Evolutionary conservation across 92 coral and sea anemone species (phyloP).

Genomic region (Muricea muricata): DNA sequence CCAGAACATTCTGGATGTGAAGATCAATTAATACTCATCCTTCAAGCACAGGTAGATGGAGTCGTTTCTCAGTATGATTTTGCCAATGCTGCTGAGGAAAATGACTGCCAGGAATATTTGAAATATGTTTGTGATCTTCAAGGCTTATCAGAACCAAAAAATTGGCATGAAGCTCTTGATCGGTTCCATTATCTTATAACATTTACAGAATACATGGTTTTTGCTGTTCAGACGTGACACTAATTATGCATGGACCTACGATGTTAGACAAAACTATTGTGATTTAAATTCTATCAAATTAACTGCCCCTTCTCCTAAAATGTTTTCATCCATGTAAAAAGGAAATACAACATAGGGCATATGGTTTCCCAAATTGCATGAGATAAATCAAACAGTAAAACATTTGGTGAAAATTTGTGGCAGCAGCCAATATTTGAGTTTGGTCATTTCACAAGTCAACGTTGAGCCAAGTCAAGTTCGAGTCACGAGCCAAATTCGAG

Average conservation of each 20-base stretch:
- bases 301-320: neutral
- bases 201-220: neutral
- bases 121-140: conserved; percentile 38
- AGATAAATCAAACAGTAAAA: too few relatives aligned
- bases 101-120: conserved; percentile 31
- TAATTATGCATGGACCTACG: neutral
- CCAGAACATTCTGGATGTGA: conserved; percentile 45
- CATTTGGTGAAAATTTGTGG: too few relatives aligned
- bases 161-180: conserved; percentile 45
- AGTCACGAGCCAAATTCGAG: too few relatives aligned
- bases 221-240: neutral
- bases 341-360: too few relatives aligned
- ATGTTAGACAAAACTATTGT: neutral
- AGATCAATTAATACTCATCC: conserved; percentile 40
- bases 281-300: too few relatives aligned
- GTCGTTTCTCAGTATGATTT: neutral
- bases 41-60: conserved; percentile 13
- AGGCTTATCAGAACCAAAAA: conserved; percentile 19
- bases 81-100: neutral
- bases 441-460: too few relatives aligned
- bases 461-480: too few relatives aligned
- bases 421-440: too few relatives aligned
- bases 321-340: too few relatives aligned
- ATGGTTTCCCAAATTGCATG: too few relatives aligned
- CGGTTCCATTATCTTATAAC: conserved; percentile 7